Percentiles rank a stretch among this genome's conserved stretches.
These are phyloP conservation scores for Drosophila austrosaltans DNA, from an alignment of 2,888 invertebrate genomes.

Conservation along the genomic window DNA sequence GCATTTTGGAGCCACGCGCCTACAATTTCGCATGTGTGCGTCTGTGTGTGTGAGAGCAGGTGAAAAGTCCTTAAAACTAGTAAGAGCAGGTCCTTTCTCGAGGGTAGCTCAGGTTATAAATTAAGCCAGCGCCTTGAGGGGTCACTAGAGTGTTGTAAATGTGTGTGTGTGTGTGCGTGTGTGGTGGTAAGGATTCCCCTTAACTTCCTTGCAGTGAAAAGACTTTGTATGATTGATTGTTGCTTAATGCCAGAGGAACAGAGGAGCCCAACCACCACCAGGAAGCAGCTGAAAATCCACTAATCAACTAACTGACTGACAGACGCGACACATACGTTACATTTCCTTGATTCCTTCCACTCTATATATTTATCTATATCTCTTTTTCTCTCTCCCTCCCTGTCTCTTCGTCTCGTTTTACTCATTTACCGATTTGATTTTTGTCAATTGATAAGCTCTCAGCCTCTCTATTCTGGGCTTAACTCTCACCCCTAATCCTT, in stretches of 20 bases:
- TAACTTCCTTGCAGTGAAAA: not conserved
- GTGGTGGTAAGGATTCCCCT: constrained; percentile 53
- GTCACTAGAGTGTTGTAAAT: constrained; percentile 10
- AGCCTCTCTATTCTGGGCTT: not conserved
- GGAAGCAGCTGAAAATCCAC: constrained; percentile 22
- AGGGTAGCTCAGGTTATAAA: constrained; percentile 72
- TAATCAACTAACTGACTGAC: constrained; percentile 16
- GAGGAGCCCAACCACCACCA: constrained; percentile 15
- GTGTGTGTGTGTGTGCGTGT: not conserved
- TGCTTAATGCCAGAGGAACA: constrained; percentile 70
- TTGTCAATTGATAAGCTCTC: constrained; percentile 38
- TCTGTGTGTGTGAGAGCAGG: constrained; percentile 50
- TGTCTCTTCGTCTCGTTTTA: constrained; percentile 26
- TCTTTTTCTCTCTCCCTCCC: not conserved
- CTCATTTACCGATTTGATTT: constrained; percentile 75
- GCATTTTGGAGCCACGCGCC: constrained; percentile 78
- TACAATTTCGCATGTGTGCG: constrained; percentile 48
- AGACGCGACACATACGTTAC: constrained; percentile 33
- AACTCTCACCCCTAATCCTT: constrained; percentile 61
- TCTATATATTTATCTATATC: not conserved
- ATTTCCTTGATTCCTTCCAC: constrained; percentile 12
- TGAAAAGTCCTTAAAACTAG: constrained; percentile 47
- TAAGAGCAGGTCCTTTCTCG: constrained; percentile 46
- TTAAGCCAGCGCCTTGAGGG: constrained; percentile 69
- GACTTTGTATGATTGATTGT: constrained; percentile 73